phyloP scores from a whole-genome alignment of 2,113 vertebrate species.

The Ammodytes dubius region DNA sequence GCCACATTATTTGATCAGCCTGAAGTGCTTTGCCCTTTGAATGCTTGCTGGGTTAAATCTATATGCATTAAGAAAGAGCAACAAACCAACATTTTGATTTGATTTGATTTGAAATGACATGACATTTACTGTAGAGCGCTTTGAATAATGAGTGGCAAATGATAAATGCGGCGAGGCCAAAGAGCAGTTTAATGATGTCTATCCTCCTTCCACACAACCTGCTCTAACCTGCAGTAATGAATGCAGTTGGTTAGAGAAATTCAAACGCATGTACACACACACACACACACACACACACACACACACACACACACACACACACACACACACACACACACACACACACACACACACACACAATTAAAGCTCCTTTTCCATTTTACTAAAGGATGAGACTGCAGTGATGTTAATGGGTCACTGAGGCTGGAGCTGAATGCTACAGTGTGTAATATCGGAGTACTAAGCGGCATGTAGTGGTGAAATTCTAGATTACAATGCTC shows the following conservation, averaged over 20 bases:
- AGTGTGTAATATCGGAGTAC: too few relatives aligned
- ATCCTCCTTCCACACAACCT: slow-evolving; percentile 22
- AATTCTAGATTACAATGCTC: too few relatives aligned
- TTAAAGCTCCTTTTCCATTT: too few relatives aligned
- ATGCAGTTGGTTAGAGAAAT: slow-evolving; percentile 21
- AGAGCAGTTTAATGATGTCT: slow-evolving; percentile 41
- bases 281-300: too few relatives aligned
- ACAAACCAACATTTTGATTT: neutral
- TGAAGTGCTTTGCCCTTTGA: neutral
- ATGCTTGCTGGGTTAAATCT: neutral
- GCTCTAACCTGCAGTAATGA: slow-evolving; percentile 54
- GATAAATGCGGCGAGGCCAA: neutral
- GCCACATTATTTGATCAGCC: neutral
- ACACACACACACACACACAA: neutral
- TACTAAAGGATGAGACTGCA: too few relatives aligned
- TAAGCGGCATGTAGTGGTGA: too few relatives aligned
- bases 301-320: neutral
- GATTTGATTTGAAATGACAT: slow-evolving; percentile 1
- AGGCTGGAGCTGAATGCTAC: too few relatives aligned
- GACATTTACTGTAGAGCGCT: slow-evolving; percentile 21
- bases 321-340: neutral
- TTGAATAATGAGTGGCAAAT: slow-evolving; percentile 1
- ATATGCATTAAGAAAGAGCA: neutral
- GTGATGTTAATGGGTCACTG: too few relatives aligned
- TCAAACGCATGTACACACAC: neutral